phyloP scores from a whole-genome alignment of 2,797 vertebrate species.

The Atherinosoma microstoma region DNA sequence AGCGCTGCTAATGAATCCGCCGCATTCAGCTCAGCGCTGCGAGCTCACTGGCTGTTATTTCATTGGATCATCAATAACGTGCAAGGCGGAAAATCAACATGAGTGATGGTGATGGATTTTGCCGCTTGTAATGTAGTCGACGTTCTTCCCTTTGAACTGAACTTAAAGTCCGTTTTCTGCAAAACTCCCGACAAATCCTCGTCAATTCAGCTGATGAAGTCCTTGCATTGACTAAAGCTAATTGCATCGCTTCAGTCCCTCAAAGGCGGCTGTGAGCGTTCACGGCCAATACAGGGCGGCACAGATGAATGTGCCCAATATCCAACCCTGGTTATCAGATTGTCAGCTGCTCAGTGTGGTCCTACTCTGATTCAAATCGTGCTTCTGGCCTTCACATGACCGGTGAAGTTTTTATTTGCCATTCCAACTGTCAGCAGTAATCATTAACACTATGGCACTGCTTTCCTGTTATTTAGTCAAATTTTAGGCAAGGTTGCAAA shows the following conservation, averaged over 20 bases:
- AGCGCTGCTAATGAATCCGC: constrained; percentile 61
- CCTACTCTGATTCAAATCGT: constrained; percentile 21
- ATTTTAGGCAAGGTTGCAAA: neutral
- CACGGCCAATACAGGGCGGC: constrained; percentile 19
- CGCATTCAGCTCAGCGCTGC: constrained; percentile 17
- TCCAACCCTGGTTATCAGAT: constrained; percentile 49
- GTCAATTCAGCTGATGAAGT: constrained; percentile 33
- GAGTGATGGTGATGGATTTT: constrained; percentile 45
- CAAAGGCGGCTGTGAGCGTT: neutral
- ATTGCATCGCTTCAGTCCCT: constrained; percentile 17
- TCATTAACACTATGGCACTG: neutral
- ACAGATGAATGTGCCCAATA: constrained; percentile 54
- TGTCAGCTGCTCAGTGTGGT: constrained; percentile 35
- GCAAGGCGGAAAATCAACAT: constrained; percentile 53
- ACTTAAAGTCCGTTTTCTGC: constrained; percentile 19
- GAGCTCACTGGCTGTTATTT: constrained; percentile 44
- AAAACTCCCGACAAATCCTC: constrained; percentile 16
- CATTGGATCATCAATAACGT: constrained; percentile 65
- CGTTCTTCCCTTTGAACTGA: constrained; percentile 31
- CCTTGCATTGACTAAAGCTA: constrained; percentile 18
- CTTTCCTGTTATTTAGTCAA: neutral
- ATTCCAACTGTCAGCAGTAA: neutral
- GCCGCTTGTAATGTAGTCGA: constrained; percentile 28
- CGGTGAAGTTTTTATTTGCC: constrained; percentile 19
- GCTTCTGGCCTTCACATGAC: neutral